These are phyloP conservation scores for Torymus auratus DNA, from an alignment of 2,888 invertebrate species.

Conservation along the genomic window DNA sequence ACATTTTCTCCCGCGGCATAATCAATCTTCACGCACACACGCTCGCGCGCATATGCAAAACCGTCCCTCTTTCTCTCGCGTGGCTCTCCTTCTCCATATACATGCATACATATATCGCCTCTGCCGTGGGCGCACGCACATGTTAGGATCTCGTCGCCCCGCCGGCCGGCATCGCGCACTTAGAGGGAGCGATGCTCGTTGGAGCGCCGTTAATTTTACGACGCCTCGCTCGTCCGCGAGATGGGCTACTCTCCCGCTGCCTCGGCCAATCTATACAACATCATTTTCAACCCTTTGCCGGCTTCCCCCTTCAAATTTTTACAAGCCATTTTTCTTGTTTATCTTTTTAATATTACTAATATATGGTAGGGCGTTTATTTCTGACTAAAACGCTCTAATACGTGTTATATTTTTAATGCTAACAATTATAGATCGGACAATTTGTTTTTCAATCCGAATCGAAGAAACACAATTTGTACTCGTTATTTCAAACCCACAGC, in stretches of 20 bases:
- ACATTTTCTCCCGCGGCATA: slow-evolving; percentile 76
- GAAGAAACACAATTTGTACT: too few species aligned
- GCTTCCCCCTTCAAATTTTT: background rate
- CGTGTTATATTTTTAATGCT: too few species aligned
- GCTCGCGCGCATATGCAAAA: slow-evolving; percentile 47
- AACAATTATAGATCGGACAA: too few species aligned
- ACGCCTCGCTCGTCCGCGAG: slow-evolving; percentile 59
- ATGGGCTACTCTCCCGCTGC: background rate
- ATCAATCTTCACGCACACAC: slow-evolving; percentile 75
- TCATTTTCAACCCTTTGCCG: slow-evolving; percentile 6
- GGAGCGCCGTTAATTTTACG: slow-evolving; percentile 73
- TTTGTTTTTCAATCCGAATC: too few species aligned
- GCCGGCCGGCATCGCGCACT: slow-evolving; percentile 48
- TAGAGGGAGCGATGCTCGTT: slow-evolving; percentile 71
- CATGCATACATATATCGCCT: background rate
- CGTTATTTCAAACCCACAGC: too few species aligned
- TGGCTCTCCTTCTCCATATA: slow-evolving; percentile 20
- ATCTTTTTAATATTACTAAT: too few species aligned
- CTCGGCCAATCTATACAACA: background rate
- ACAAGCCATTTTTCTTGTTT: slow-evolving; percentile 14
- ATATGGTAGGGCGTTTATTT: too few species aligned
- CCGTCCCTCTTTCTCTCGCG: slow-evolving; percentile 12
- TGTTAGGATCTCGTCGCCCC: slow-evolving; percentile 55
- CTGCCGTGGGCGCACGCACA: slow-evolving; percentile 14
- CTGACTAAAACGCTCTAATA: too few species aligned